phyloP scores from a whole-genome alignment of 2,113 vertebrate species.

The Macroglossus sobrinus region DNA sequence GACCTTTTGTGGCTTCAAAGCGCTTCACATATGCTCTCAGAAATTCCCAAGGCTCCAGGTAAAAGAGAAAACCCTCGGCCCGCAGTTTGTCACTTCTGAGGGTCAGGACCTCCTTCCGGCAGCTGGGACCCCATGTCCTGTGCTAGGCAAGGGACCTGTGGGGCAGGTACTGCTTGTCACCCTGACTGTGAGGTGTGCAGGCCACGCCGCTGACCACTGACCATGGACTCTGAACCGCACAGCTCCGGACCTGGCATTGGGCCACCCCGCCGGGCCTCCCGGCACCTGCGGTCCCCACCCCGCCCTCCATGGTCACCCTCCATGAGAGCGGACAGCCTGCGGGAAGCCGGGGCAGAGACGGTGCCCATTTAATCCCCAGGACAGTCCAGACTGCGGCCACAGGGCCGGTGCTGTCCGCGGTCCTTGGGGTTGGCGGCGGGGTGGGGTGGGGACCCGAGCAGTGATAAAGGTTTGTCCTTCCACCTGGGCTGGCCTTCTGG shows the following conservation, averaged over 20 bases:
- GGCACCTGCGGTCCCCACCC: background rate
- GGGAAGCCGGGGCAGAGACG: background rate
- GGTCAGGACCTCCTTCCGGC: too few relatives aligned
- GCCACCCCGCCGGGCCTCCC: fast-evolving
- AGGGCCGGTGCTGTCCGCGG: fast-evolving
- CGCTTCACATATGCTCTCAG: background rate
- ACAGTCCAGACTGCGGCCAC: fast-evolving
- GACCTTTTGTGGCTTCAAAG: background rate
- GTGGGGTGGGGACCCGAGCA: background rate
- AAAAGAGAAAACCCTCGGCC: background rate
- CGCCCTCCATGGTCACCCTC: background rate
- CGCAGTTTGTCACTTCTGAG: background rate
- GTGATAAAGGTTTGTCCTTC: too few relatives aligned
- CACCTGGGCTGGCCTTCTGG: background rate
- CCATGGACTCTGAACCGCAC: too few relatives aligned
- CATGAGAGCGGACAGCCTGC: background rate
- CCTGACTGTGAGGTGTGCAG: fast-evolving
- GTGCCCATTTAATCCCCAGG: background rate
- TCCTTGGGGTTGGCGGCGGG: background rate
- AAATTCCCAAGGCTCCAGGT: background rate
- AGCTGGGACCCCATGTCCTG: background rate
- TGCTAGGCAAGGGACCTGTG: background rate
- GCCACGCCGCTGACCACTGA: fast-evolving
- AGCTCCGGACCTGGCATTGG: background rate
- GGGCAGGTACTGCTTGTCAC: background rate